phyloP scores from a whole-genome alignment of 2,888 invertebrate species.

The Hymenopus coronatus region DNA sequence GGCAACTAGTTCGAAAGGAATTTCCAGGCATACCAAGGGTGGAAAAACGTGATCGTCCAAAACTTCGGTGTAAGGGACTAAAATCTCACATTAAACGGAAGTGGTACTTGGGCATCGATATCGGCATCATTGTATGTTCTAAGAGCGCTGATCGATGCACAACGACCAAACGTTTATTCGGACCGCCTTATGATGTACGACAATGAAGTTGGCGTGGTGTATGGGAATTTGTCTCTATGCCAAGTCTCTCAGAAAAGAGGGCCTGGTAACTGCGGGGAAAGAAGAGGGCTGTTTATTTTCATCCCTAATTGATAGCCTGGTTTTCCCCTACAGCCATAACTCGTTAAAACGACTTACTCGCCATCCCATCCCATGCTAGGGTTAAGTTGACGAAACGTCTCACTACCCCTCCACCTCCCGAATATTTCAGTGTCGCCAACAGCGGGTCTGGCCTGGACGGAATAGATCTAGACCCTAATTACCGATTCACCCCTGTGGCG shows the following conservation, averaged over 20 bases:
- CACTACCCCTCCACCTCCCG: too few species aligned
- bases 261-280: too few species aligned
- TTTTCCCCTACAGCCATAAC: neutral
- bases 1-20: too few species aligned
- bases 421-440: neutral
- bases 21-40: too few species aligned
- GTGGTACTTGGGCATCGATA: too few species aligned
- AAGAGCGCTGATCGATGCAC: too few species aligned
- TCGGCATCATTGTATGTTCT: too few species aligned
- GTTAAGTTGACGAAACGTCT: neutral
- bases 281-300: neutral
- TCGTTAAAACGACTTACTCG: neutral
- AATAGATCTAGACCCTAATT: neutral
- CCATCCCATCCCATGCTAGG: neutral
- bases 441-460: neutral
- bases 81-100: too few species aligned
- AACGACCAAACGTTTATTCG: too few species aligned
- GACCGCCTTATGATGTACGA: neutral
- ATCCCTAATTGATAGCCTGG: neutral
- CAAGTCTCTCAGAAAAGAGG: neutral
- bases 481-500: neutral
- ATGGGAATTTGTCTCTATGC: neutral
- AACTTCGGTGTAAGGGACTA: too few species aligned
- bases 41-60: too few species aligned
- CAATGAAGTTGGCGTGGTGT: neutral